Conservation (phyloP, 2,113 vertebrate genomes). For the Pheucticus melanocephalus region DNA sequence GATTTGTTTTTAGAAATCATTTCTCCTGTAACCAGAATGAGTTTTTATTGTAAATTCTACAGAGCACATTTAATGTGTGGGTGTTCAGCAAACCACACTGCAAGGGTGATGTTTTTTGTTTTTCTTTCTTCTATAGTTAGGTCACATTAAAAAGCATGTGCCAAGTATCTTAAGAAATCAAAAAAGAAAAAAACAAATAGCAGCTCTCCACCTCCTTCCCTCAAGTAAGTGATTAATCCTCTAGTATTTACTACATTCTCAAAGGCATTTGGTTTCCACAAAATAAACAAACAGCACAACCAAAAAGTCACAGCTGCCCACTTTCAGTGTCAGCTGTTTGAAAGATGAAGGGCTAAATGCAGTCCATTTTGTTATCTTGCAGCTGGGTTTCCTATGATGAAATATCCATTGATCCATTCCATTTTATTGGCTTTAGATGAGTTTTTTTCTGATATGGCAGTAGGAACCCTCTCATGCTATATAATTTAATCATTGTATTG, state of each 20-base stretch:
- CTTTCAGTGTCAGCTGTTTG: neutral
- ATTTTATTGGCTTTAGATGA: slow-evolving; percentile 11
- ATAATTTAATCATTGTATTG: neutral
- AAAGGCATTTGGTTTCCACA: neutral
- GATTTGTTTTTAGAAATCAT: slow-evolving; percentile 10
- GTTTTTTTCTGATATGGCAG: neutral
- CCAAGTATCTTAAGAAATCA: slow-evolving; percentile 33
- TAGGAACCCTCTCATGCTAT: neutral
- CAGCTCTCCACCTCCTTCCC: neutral
- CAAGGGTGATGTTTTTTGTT: neutral
- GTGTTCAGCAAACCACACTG: slow-evolving; percentile 63
- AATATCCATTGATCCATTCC: slow-evolving; percentile 23
- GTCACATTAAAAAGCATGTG: neutral
- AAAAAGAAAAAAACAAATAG: neutral
- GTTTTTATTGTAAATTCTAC: slow-evolving; percentile 35
- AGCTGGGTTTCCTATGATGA: slow-evolving; percentile 49
- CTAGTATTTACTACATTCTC: neutral
- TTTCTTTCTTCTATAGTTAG: neutral
- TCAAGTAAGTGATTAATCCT: slow-evolving; percentile 20
- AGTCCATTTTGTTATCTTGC: neutral
- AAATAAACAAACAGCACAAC: neutral
- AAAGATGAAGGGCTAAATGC: neutral
- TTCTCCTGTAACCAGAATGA: slow-evolving; percentile 3
- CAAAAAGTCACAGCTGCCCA: slow-evolving; percentile 2
- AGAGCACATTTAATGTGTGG: slow-evolving; percentile 29